phyloP scores from a whole-genome alignment of 2,888 invertebrate species.

The Rutpela maculata region DNA sequence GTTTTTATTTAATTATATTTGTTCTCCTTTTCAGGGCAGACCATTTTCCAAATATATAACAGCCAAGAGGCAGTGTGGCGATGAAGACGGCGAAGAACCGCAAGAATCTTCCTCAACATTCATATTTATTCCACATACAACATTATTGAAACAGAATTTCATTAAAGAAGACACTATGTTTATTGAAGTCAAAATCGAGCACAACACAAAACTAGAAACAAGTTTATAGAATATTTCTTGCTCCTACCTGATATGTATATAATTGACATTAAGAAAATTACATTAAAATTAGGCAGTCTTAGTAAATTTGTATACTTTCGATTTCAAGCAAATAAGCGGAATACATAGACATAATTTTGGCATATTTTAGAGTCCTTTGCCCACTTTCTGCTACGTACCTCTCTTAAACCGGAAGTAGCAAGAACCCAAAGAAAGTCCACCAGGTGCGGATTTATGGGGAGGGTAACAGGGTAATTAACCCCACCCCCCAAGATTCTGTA shows the following conservation, averaged over 20 bases:
- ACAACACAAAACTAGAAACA: constrained; percentile 54
- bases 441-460: too few species aligned
- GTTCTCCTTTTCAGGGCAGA: constrained; percentile 74
- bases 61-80: constrained; percentile 75
- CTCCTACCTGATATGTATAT: constrained; percentile 22
- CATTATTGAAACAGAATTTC: constrained; percentile 78
- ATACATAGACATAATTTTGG: too few species aligned
- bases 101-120: constrained; percentile 76
- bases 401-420: too few species aligned
- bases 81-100: constrained; percentile 71
- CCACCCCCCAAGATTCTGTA: too few species aligned
- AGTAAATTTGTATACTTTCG: too few species aligned
- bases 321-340: too few species aligned
- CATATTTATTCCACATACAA: constrained; percentile 82
- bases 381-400: too few species aligned
- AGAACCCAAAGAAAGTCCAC: too few species aligned
- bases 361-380: too few species aligned
- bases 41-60: constrained; percentile 80
- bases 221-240: constrained; percentile 54
- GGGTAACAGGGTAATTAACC: too few species aligned
- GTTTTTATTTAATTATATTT: neutral
- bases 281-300: neutral
- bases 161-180: constrained; percentile 79
- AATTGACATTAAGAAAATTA: neutral
- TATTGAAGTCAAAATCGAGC: constrained; percentile 76